These are phyloP conservation scores for Macaca nemestrina DNA, from an alignment of 2,113 vertebrate genomes.

Conservation along the genomic window DNA sequence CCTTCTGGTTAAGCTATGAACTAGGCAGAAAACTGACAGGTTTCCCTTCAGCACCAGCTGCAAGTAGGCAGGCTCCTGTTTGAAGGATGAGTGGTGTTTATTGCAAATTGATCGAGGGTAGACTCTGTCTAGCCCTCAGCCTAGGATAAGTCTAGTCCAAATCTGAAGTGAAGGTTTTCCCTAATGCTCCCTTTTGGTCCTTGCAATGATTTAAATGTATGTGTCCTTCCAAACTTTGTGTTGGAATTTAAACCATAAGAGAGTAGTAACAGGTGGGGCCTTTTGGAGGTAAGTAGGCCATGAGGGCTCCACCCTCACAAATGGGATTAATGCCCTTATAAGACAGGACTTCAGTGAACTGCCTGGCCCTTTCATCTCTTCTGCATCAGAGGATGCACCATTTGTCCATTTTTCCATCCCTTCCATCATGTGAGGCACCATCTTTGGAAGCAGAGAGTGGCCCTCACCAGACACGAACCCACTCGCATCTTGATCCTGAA, in stretches of 20 bases:
- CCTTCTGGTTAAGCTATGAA: not conserved
- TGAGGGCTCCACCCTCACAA: no score
- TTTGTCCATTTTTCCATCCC: no score
- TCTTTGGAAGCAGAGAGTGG: not conserved
- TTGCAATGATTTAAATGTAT: not conserved
- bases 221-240: not conserved
- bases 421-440: not conserved
- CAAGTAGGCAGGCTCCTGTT: not conserved
- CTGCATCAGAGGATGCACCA: not conserved
- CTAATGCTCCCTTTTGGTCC: no score
- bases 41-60: not conserved
- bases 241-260: not conserved
- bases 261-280: not conserved
- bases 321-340: no score
- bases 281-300: no score
- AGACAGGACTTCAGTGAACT: not conserved
- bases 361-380: not conserved
- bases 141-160: not conserved
- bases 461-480: not conserved
- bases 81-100: not conserved
- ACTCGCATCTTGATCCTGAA: not conserved
- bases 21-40: not conserved
- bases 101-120: not conserved
- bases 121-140: not conserved
- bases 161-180: not conserved